Percentiles rank a stretch among this genome's conserved stretches.
Conservation (phyloP, 1,140 invertebrate genomes). For the Leptinotarsa undecemlineata region DNA sequence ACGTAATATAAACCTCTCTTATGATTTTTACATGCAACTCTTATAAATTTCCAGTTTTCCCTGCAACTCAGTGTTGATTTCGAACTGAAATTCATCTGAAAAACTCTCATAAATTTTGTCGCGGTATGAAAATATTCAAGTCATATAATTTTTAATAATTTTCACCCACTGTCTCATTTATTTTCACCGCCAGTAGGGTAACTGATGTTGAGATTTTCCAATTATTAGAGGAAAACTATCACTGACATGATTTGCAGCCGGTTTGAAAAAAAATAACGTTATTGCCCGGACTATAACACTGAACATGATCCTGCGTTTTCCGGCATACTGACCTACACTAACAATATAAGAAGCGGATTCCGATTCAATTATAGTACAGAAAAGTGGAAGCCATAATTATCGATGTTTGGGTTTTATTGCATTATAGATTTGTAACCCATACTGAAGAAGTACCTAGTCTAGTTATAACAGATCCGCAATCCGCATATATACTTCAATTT, state of each 20-base stretch:
- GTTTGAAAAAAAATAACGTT: not conserved
- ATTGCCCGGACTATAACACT: not conserved
- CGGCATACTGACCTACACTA: not conserved
- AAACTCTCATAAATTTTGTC: not conserved
- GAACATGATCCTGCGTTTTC: not conserved
- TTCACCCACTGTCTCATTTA: not conserved
- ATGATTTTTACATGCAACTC: too few relatives aligned
- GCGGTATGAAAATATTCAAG: not conserved
- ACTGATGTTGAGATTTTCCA: not conserved
- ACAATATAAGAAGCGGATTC: not conserved
- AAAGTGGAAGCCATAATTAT: slow-evolving; percentile 6
- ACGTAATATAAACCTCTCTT: too few relatives aligned
- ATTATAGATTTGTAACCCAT: not conserved
- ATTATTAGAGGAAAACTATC: not conserved
- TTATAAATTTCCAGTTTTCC: too few relatives aligned
- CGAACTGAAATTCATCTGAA: accelerated
- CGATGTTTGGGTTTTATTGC: not conserved
- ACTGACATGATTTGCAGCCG: not conserved
- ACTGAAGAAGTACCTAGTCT: not conserved
- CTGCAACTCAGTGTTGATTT: not conserved
- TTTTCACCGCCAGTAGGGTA: not conserved
- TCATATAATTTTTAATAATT: not conserved
- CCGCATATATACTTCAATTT: not conserved
- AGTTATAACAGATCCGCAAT: not conserved
- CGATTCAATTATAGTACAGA: not conserved